Base-by-base conservation (phyloP, 2,888 invertebrate genomes). In the Andrena hattorfiana region DNA sequence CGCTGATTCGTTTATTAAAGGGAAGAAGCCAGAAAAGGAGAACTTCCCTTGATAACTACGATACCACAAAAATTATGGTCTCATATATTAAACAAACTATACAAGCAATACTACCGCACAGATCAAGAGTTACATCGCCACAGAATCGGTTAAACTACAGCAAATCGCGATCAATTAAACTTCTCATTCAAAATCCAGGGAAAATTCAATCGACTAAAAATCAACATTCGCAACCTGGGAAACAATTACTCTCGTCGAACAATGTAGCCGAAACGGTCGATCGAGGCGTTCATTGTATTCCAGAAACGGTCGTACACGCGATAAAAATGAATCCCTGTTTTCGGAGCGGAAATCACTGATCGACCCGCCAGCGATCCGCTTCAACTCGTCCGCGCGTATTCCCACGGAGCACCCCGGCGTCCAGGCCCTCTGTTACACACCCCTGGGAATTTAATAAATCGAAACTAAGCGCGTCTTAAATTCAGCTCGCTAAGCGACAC, bases 391-490 rank as follows among this genome's bases (percentile, higher is more conserved):
- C 60, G 35, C n/a, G 26, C 28, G 70, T 35, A 16, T 23, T 63
- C 30, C 63, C 35, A 51, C 56, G 70, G 16, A 62, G 26, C 32
- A 35, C 32, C 48, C 13, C 20, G 59, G 10, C 26, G 20, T 35
- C 42, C 26, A 30, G 20, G 28, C 56, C 28, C 48, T 59, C 42
- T 56, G 42, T 66, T 30, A 64, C 23, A 20, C 30, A 48, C 56
- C 30, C 26, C 20, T 3, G 20, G 23, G 48, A 49, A 42, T 70
- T 70, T 63, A 66, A 72, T 77, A 68, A 77, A 77, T 72, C 59
- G 30, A 49, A 66, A 48, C 8, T 60, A 72, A 77, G 60, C 32
- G 26, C 49, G 60, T 63, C 54, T 74, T 68, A 66, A 68, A 74
- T 74, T 68, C 67, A 13, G 7, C 51, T 3, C 6, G 35, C 30